These are phyloP conservation scores for Adelognathus sp. DNA, from an alignment of 2,888 invertebrate genomes.

Conservation along the genomic window DNA sequence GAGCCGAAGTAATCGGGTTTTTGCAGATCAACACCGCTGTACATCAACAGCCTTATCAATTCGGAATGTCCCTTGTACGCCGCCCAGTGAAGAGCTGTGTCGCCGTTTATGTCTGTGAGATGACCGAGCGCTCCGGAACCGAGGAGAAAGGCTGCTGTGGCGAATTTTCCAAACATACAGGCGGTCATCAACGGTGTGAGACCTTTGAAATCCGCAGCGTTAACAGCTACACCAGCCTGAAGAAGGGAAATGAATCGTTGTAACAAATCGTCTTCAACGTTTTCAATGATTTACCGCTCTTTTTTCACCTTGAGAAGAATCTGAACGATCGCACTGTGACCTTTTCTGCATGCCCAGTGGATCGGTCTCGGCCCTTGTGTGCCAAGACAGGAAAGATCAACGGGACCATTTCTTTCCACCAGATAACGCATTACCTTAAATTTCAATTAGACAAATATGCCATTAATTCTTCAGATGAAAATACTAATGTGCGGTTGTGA, in stretches of 20 bases:
- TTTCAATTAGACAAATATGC: neutral
- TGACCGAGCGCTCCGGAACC: constrained; percentile 95
- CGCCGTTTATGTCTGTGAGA: constrained; percentile 95
- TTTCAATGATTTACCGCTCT: neutral
- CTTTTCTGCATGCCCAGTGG: constrained; percentile 97
- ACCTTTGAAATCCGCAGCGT: constrained; percentile 94
- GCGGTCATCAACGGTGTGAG: constrained; percentile 95
- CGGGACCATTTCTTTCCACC: constrained; percentile 91
- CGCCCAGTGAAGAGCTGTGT: constrained; percentile 96
- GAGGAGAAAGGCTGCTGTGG: constrained; percentile 93
- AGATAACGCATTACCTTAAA: constrained; percentile 89
- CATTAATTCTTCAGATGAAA: too few relatives aligned
- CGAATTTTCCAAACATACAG: constrained; percentile 95
- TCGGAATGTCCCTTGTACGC: constrained; percentile 96
- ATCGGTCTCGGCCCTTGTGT: constrained; percentile 95
- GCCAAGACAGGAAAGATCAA: constrained; percentile 93
- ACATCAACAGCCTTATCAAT: constrained; percentile 92
- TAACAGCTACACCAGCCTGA: constrained; percentile 93
- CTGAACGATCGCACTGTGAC: constrained; percentile 95
- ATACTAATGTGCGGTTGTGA: too few relatives aligned
- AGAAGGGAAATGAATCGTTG: neutral
- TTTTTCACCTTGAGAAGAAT: constrained; percentile 82
- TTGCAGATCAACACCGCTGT: constrained; percentile 94
- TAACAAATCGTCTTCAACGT: neutral
- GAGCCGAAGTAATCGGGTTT: constrained; percentile 96